phyloP scores from a whole-genome alignment of 2,888 invertebrate species.

The Tryphoninae sp. region DNA sequence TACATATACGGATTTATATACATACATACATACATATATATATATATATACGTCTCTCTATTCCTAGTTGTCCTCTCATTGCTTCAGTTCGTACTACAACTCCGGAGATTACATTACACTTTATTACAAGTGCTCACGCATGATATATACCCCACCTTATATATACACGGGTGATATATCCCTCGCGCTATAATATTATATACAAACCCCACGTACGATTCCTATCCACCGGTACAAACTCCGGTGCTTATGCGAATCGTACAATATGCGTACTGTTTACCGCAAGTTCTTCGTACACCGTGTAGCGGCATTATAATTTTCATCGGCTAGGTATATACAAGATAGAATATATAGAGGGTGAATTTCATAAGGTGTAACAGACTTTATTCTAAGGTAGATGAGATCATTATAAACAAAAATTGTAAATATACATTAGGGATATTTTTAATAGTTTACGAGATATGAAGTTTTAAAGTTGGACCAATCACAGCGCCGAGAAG shows the following conservation, averaged over 20 bases:
- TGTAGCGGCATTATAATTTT: background rate
- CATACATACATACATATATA: too few relatives aligned
- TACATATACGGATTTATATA: background rate
- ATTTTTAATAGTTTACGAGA: too few relatives aligned
- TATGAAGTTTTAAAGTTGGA: too few relatives aligned
- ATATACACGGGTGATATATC: slow-evolving; percentile 16
- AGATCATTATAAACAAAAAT: too few relatives aligned
- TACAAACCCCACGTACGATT: slow-evolving; percentile 8
- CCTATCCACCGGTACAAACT: background rate
- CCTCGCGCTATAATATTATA: slow-evolving; percentile 24
- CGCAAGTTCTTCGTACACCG: slow-evolving; percentile 8
- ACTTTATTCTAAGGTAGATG: too few relatives aligned
- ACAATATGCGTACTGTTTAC: background rate
- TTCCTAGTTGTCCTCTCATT: slow-evolving; percentile 6
- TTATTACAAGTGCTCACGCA: slow-evolving; percentile 49
- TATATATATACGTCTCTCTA: background rate
- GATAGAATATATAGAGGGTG: too few relatives aligned
- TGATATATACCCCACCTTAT: slow-evolving; percentile 40
- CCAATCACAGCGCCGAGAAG: too few relatives aligned
- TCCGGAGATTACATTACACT: slow-evolving; percentile 51
- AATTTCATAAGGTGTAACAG: too few relatives aligned
- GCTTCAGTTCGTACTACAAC: slow-evolving; percentile 15
- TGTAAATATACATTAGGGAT: too few relatives aligned
- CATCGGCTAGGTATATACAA: background rate
- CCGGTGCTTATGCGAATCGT: background rate